Conservation (phyloP, 2,113 vertebrate species). For the Tylochromis polylepis region DNA sequence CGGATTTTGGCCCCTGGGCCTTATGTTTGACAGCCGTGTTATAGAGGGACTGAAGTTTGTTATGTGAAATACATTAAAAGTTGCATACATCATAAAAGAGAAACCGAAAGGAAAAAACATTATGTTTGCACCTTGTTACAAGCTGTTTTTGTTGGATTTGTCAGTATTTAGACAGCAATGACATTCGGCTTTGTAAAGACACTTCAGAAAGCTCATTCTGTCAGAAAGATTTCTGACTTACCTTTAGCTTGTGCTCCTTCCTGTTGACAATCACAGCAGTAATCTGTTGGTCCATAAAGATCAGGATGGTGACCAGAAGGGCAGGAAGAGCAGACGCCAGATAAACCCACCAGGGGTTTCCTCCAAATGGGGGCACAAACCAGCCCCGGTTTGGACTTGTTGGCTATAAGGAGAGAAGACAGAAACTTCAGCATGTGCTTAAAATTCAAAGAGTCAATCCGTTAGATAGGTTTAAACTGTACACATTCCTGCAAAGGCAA, state of each 20-base stretch:
- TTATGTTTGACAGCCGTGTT: background rate
- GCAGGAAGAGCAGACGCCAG: slow-evolving; percentile 88
- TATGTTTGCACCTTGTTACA: background rate
- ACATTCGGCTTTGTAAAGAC: background rate
- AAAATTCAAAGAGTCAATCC: background rate
- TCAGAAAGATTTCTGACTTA: slow-evolving; percentile 13
- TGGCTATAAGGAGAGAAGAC: slow-evolving; percentile 72
- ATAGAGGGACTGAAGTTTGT: background rate
- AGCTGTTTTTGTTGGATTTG: background rate
- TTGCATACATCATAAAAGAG: background rate
- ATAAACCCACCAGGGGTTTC: slow-evolving; percentile 98
- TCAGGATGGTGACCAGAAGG: slow-evolving; percentile 92
- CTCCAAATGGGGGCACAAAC: slow-evolving; percentile 92
- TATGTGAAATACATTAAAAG: background rate
- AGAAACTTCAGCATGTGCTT: background rate
- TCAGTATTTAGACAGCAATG: background rate
- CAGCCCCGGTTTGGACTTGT: slow-evolving; percentile 90
- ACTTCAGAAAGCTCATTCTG: fast-evolving
- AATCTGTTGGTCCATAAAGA: slow-evolving; percentile 99
- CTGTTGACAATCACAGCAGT: slow-evolving; percentile 97
- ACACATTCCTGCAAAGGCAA: background rate
- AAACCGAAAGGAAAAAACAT: background rate
- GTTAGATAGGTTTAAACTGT: background rate
- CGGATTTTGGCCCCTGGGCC: background rate
- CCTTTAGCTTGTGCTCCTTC: slow-evolving; percentile 98